Percentiles rank a stretch among this genome's conserved stretches.
Conservation (phyloP, 2,113 vertebrate genomes). For the Corythornis madagascariensis region DNA sequence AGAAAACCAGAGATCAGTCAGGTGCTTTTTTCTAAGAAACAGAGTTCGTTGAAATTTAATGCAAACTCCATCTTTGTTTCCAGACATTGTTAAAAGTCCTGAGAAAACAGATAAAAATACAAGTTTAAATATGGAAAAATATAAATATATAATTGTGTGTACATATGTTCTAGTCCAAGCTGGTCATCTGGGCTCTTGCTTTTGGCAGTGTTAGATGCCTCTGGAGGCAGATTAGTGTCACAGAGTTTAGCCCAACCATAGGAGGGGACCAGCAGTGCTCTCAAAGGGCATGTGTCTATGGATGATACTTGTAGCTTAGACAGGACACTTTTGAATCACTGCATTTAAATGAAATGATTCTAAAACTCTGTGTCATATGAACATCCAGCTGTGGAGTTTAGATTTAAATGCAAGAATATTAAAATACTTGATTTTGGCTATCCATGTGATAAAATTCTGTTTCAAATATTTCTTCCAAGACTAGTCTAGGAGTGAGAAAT, state of each 20-base stretch:
- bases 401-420: not conserved
- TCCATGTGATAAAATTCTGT: not conserved
- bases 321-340: not conserved
- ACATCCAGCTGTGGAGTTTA: not conserved
- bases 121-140: not conserved
- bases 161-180: not conserved
- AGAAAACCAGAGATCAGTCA: not conserved
- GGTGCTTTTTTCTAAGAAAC: not conserved
- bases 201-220: not conserved
- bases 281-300: fast-evolving
- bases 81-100: not conserved
- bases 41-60: not conserved
- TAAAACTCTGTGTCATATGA: not conserved
- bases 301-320: fast-evolving
- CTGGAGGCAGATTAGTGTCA: not conserved
- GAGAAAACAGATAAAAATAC: not conserved
- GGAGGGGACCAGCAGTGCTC: not conserved
- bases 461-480: not conserved
- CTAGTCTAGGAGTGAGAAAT: not conserved
- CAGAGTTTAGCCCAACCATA: not conserved
- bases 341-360: not conserved
- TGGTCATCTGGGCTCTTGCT: not conserved
- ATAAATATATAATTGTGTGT: not conserved
- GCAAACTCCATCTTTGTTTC: not conserved
- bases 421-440: not conserved